A percentile compares a stretch with the other conserved stretches of the same genome.
Evolutionary conservation across 1,140 invertebrate species (phyloP).

Genomic region (Muscidifurax raptorellus): DNA sequence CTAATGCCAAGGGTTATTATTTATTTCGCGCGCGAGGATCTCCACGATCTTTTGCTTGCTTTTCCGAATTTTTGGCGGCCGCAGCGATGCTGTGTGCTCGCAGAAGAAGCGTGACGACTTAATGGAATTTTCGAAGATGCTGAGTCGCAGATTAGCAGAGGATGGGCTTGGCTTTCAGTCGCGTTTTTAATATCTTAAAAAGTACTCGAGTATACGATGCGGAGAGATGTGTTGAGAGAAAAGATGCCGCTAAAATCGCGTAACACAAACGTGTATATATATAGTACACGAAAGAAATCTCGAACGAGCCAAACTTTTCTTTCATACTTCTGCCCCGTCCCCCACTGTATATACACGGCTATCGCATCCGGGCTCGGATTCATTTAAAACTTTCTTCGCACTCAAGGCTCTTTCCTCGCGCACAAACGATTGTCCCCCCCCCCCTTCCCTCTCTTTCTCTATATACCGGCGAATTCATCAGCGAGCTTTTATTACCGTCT

Average conservation of each 20-base stretch:
- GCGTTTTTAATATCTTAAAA: no score
- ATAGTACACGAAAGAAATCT: background rate
- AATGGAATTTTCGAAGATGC: background rate
- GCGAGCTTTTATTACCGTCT: conserved; percentile 13
- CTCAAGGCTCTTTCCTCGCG: background rate
- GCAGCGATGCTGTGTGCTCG: background rate
- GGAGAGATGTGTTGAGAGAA: no score
- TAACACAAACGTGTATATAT: background rate
- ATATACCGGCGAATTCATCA: conserved; percentile 18
- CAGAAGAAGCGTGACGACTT: background rate
- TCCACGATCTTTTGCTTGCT: background rate
- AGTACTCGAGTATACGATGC: no score
- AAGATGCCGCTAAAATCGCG: background rate
- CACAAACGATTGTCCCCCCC: background rate
- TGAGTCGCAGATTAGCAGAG: background rate
- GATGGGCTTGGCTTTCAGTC: no score
- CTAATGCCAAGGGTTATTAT: conserved; percentile 19
- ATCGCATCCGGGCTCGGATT: conserved; percentile 10
- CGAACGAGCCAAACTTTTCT: background rate
- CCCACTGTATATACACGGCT: background rate
- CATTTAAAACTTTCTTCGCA: conserved; percentile 14
- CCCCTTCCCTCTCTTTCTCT: background rate
- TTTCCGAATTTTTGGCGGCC: background rate
- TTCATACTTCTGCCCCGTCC: background rate
- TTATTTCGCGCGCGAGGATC: conserved; percentile 2